Evolutionary conservation across 2,797 vertebrate species (phyloP).

Genomic region (Jordanella pulchra): DNA sequence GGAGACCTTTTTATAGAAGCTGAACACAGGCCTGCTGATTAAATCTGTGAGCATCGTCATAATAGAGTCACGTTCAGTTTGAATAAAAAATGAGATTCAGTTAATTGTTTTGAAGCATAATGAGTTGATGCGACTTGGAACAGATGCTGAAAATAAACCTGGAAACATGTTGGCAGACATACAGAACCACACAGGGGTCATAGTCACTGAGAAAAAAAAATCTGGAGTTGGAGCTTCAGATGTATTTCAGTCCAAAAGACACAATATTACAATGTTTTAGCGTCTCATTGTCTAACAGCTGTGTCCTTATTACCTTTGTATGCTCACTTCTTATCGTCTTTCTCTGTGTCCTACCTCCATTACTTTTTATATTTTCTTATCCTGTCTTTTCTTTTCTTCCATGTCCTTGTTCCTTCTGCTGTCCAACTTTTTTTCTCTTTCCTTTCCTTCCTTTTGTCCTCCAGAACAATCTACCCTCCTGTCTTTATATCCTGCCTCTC

Average conservation of each 20-base stretch:
- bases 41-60: not conserved
- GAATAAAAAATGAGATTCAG: not conserved
- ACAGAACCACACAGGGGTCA: not conserved
- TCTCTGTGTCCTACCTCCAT: no score
- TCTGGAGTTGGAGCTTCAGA: not conserved
- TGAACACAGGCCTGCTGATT: not conserved
- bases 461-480: not conserved
- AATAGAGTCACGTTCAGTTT: not conserved
- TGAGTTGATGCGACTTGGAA: not conserved
- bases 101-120: constrained; percentile 3
- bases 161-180: not conserved
- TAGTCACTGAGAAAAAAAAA: not conserved
- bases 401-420: no score
- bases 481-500: not conserved
- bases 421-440: no score
- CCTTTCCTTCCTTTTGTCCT: not conserved
- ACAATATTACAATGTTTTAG: not conserved
- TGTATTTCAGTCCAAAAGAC: constrained; percentile 1
- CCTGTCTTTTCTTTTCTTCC: no score
- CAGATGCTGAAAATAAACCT: constrained; percentile 2
- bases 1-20: not conserved
- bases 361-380: no score
- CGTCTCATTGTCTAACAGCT: not conserved
- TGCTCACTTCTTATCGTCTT: no score
- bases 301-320: no score